Percentiles rank a stretch among this genome's conserved stretches.
Evolutionary conservation across 1,140 invertebrate genomes (phyloP).

Genomic region (Drosophila mauritiana): DNA sequence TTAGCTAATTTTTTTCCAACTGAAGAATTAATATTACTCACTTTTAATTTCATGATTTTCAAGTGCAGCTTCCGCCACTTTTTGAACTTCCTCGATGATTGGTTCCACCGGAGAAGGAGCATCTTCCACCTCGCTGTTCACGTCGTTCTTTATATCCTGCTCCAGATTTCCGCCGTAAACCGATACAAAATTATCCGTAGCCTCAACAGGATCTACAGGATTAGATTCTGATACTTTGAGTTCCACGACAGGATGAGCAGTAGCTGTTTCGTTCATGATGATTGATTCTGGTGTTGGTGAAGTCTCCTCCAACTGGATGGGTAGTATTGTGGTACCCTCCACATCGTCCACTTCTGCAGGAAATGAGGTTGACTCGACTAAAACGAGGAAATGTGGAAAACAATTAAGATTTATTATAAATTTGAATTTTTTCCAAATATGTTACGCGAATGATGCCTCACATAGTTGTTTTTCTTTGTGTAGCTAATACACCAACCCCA

Average conservation of each 20-base stretch:
- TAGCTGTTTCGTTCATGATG: conserved; percentile 14
- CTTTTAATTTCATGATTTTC: conserved; percentile 10
- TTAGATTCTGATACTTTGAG: conserved; percentile 2
- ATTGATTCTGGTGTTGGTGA: conserved; percentile 1
- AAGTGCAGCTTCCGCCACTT: not conserved
- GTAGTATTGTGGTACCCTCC: conserved; percentile 33
- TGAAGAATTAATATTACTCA: not conserved
- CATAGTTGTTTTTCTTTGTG: not conserved
- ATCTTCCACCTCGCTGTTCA: conserved; percentile 69
- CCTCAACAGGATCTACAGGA: not conserved
- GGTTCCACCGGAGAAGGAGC: conserved; percentile 19
- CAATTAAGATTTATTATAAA: not conserved
- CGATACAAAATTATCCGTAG: conserved; percentile 49
- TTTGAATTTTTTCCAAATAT: not conserved
- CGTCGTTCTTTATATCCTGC: conserved; percentile 67
- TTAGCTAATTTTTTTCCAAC: not conserved
- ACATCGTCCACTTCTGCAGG: conserved; percentile 30
- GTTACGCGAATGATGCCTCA: not conserved
- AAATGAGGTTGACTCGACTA: conserved; percentile 58
- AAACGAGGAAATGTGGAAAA: not conserved
- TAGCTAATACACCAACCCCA: not conserved
- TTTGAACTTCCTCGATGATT: conserved; percentile 14
- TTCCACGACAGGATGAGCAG: not conserved
- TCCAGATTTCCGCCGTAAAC: conserved; percentile 53
- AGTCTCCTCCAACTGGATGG: conserved; percentile 24